phyloP scores from a whole-genome alignment of 2,888 invertebrate species.

The Geophilus truncorum region DNA sequence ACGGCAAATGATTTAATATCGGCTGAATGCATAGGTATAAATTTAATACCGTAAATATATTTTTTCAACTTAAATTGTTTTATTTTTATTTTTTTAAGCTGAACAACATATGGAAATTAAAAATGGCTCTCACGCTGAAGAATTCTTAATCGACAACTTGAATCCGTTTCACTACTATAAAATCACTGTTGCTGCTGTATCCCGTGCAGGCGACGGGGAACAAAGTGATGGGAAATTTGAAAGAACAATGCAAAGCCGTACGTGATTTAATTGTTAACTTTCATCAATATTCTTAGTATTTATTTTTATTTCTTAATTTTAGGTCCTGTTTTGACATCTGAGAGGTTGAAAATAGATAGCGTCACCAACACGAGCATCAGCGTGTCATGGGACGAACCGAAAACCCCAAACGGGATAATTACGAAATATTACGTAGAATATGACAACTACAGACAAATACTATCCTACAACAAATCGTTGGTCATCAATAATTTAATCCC shows the following conservation, averaged over 20 bases:
- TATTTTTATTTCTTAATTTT: background rate
- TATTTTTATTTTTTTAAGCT: background rate
- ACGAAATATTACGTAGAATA: background rate
- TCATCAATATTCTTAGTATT: background rate
- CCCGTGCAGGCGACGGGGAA: slow-evolving; percentile 52
- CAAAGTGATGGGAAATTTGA: slow-evolving; percentile 30
- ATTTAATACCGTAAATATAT: background rate
- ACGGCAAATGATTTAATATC: slow-evolving; percentile 38
- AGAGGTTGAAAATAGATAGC: background rate
- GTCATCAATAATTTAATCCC: background rate
- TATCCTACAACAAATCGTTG: background rate
- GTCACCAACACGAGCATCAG: background rate
- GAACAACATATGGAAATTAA: slow-evolving; percentile 36
- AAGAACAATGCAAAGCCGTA: slow-evolving; percentile 33
- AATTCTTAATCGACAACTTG: slow-evolving; percentile 51
- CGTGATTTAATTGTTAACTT: background rate
- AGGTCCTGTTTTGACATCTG: slow-evolving; percentile 40
- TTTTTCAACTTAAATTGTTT: background rate
- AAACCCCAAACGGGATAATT: background rate
- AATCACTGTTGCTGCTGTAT: slow-evolving; percentile 62
- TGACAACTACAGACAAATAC: background rate
- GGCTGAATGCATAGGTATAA: background rate
- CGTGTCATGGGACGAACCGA: background rate
- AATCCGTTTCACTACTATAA: slow-evolving; percentile 71
- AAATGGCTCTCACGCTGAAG: slow-evolving; percentile 38